Base-by-base conservation (phyloP, 1,140 invertebrate species). In the Stenopsyche tienmushanensis region DNA sequence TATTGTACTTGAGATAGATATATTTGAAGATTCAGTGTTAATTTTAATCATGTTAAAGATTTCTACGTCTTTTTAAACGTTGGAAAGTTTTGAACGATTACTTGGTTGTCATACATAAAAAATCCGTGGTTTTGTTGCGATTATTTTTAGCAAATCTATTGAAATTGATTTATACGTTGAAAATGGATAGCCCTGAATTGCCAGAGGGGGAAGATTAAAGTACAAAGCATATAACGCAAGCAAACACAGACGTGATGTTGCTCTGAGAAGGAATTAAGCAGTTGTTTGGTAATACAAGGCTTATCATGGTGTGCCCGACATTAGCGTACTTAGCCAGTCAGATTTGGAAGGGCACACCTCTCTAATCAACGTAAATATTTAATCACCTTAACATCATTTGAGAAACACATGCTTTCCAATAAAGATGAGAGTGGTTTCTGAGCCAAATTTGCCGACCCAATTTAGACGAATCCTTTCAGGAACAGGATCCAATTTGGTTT, bases 201-300 rank as follows among this genome's bases (percentile, higher is more conserved):
- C 1, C 24, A 42, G 13, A 10, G 53, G 53, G 29, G 17, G 20
- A 41, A 60, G 57, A 60, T 60, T 60, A 60, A 60, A 60, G 57
- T 60, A 60, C 57, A 60, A 60, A 60, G 57, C 57, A 44, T 42
- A 60, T 60, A 60, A 47, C 42, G 41, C 29, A 60, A 60, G 57
- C 57, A 60, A 60, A 60, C 57, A 60, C 57, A 60, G 57, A 60
- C 57, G 57, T 60, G 57, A 60, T 60, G 60, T 42, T 50, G 50
- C 44, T 44, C 60, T 67, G 42, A 63, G 59, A 42, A 47, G 59
- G 65, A 67, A 67, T 67, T 67, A 67, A 63, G 65, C 65, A 63
- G 60, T 63, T 55, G 59, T 67, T 62, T 62, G 52, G 34, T 63
- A 57, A 54, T 57, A 63, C 44, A 63, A 62, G 59, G 65, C 65